A percentile compares a stretch with the other conserved stretches of the same genome.
Conservation (phyloP, 2,888 invertebrate species). For the Diploptera punctata region DNA sequence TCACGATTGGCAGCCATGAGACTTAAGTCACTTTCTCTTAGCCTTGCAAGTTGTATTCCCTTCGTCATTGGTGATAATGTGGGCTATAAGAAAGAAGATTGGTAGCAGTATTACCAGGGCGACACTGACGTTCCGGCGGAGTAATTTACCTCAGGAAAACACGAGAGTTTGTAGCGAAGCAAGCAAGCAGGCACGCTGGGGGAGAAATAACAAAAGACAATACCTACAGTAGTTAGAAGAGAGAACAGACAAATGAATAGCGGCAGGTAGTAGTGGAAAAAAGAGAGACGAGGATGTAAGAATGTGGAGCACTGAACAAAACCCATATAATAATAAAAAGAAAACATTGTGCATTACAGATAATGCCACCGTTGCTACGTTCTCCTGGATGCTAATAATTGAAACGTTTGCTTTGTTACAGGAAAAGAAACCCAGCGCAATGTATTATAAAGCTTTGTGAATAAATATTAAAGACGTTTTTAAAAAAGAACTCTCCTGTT, state of each 20-base stretch:
- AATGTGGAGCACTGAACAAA: not conserved
- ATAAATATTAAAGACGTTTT: too few relatives aligned
- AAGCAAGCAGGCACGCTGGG: not conserved
- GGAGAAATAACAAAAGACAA: constrained; percentile 24
- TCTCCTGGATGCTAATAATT: constrained; percentile 16
- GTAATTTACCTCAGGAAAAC: constrained; percentile 21
- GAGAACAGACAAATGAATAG: constrained; percentile 22
- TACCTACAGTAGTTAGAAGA: constrained; percentile 11
- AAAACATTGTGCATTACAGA: constrained; percentile 18
- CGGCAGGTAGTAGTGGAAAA: constrained; percentile 12
- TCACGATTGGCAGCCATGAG: too few relatives aligned
- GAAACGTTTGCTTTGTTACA: constrained; percentile 23
- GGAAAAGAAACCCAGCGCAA: not conserved
- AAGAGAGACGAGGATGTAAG: not conserved
- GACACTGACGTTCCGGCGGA: not conserved
- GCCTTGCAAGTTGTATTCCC: too few relatives aligned
- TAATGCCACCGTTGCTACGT: not conserved
- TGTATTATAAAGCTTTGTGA: not conserved
- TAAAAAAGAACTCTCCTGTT: too few relatives aligned
- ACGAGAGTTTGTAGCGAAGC: not conserved
- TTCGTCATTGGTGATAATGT: too few relatives aligned
- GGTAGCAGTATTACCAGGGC: too few relatives aligned
- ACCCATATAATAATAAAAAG: constrained; percentile 2
- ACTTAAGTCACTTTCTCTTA: too few relatives aligned
- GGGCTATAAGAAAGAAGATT: too few relatives aligned